Evolutionary conservation across 1,140 invertebrate species (phyloP).

Genomic region (Parapsyche elsis): DNA sequence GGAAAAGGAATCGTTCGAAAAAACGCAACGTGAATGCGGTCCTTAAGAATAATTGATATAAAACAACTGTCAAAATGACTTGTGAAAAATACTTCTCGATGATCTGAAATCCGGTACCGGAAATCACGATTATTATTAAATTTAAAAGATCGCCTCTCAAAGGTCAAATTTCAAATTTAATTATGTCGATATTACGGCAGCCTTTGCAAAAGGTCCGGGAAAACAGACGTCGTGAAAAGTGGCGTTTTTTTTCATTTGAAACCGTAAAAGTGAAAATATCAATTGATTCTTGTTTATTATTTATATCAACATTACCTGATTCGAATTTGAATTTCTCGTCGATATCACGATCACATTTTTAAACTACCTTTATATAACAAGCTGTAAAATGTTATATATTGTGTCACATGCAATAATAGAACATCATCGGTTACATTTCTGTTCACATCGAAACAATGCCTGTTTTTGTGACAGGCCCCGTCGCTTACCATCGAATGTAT

Average conservation of each 20-base stretch:
- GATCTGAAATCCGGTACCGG: too few relatives aligned
- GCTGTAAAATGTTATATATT: too few relatives aligned
- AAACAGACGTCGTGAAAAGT: neutral
- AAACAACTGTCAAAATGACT: too few relatives aligned
- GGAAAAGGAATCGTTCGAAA: too few relatives aligned
- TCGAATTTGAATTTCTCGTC: too few relatives aligned
- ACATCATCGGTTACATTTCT: neutral
- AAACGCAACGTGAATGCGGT: too few relatives aligned
- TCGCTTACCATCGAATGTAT: too few relatives aligned
- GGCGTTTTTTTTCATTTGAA: neutral
- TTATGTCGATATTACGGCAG: conserved; percentile 1
- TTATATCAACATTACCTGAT: neutral
- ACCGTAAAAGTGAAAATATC: neutral
- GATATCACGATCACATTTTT: too few relatives aligned
- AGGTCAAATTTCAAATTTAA: conserved; percentile 3
- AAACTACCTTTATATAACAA: too few relatives aligned
- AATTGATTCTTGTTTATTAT: neutral
- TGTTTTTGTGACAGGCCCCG: too few relatives aligned
- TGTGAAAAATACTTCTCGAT: too few relatives aligned
- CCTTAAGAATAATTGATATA: too few relatives aligned
- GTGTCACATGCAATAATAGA: neutral
- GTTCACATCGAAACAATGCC: neutral
- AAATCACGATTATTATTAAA: neutral
- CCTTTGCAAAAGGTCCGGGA: neutral
- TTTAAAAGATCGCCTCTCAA: neutral